Conservation (phyloP, 2,888 invertebrate genomes). For the Sturmia bella region DNA sequence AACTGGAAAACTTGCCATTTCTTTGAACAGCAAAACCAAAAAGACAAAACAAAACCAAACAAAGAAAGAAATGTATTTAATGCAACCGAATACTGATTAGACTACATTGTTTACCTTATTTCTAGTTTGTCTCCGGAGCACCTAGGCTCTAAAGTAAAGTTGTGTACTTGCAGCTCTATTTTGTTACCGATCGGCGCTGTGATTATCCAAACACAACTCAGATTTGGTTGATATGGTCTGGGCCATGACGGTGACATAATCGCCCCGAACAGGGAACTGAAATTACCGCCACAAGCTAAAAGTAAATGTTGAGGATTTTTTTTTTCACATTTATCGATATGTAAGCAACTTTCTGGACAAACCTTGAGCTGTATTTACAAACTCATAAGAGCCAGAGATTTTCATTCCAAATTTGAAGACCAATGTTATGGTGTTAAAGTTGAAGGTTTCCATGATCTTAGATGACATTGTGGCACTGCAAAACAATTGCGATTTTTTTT, state of each 20-base stretch:
- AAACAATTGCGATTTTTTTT: neutral
- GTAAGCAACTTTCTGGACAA: neutral
- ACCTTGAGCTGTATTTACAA: slow-evolving; percentile 63
- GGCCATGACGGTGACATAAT: slow-evolving; percentile 93
- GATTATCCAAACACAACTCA: slow-evolving; percentile 91
- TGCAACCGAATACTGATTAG: neutral
- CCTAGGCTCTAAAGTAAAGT: slow-evolving; percentile 85
- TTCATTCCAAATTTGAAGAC: neutral
- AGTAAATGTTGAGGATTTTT: neutral
- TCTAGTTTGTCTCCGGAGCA: slow-evolving; percentile 88
- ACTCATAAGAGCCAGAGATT: slow-evolving; percentile 66
- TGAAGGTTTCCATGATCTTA: slow-evolving; percentile 41
- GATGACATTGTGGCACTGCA: slow-evolving; percentile 15
- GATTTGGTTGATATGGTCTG: slow-evolving; percentile 85
- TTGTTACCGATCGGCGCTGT: slow-evolving; percentile 88
- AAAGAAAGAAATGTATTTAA: neutral
- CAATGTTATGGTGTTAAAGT: slow-evolving; percentile 53
- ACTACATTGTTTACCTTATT: slow-evolving; percentile 83
- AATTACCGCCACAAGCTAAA: slow-evolving; percentile 88
- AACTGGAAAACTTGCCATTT: slow-evolving; percentile 88
- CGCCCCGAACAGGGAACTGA: slow-evolving; percentile 85
- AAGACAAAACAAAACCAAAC: no score
- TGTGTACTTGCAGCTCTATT: slow-evolving; percentile 86
- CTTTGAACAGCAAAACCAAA: no score
- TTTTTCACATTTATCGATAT: no score